Evolutionary conservation across 2,888 invertebrate species (phyloP).

Genomic region (Empis stercorea): DNA sequence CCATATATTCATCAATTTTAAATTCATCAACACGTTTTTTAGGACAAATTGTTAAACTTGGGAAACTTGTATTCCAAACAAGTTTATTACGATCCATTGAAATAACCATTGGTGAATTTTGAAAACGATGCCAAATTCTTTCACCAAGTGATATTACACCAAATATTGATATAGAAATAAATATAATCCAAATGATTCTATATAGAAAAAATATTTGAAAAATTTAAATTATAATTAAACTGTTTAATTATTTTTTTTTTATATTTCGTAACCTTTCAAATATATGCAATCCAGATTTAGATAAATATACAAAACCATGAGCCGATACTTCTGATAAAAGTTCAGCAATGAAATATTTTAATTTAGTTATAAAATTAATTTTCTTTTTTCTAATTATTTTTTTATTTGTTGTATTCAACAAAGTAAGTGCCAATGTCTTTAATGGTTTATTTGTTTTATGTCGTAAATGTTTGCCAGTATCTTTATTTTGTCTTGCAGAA

Average conservation of each 20-base stretch:
- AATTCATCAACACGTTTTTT: constrained; percentile 41
- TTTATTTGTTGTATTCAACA: background rate
- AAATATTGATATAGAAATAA: constrained; percentile 42
- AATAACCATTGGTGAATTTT: constrained; percentile 56
- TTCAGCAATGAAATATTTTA: constrained; percentile 27
- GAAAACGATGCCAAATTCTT: constrained; percentile 51
- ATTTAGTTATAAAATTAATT: constrained; percentile 18
- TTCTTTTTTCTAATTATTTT: background rate
- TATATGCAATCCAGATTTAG: constrained; percentile 29
- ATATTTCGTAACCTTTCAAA: constrained; percentile 26
- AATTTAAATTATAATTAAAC: background rate
- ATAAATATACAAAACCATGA: constrained; percentile 34
- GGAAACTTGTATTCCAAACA: constrained; percentile 59
- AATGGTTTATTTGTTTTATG: too few species aligned
- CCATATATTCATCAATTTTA: constrained; percentile 41
- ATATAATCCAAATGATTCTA: constrained; percentile 45
- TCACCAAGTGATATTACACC: constrained; percentile 44
- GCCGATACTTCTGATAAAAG: constrained; percentile 31
- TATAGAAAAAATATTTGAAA: constrained; percentile 8
- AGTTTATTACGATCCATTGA: constrained; percentile 62
- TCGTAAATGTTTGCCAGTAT: too few species aligned
- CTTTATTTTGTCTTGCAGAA: too few species aligned
- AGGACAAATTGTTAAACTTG: constrained; percentile 54
- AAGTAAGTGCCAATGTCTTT: background rate
- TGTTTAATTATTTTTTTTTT: too few species aligned